Evolutionary conservation across 2,113 vertebrate genomes (phyloP), one percentile per base, ranked within the genome.

Genomic region (Arothron firmamentum): DNA sequence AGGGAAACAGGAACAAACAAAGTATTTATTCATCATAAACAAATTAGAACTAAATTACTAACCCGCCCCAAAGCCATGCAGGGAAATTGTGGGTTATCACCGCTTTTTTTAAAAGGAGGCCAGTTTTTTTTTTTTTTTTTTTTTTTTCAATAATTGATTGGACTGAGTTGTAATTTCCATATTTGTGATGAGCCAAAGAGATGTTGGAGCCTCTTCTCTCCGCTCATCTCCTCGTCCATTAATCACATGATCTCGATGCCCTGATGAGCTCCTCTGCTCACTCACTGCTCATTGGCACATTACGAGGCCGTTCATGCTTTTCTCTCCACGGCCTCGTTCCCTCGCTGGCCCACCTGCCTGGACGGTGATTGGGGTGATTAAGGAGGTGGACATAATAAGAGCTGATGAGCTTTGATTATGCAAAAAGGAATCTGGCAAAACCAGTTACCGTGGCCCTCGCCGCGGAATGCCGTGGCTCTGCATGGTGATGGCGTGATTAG

Each of bases 381-480:
- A 81, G 82, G 60, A 72, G 62, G 62, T 66, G 57, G 75, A 77
- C 80, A 80, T 80, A 70, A 87, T 77, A 71, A 63, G 77, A 70
- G 65, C 69, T 84, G 78, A 87, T 88, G 83, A 83, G 74, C 56
- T 76, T 63, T 82, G 82, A 88, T 88, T 82, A 88, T 79, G 62
- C 72, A 58, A 56, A 79, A 78, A 9, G 34, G 61, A 77, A 77
- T 78, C 70, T 78, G 72, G 58, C 52, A 55, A 74, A 83, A 78
- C 59, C 61, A 46, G 68, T 52, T 70, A 67, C 48, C 7, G 4
- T 34, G 59, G 59, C 61, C 34, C 43, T 48, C 17, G 15, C 65
- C 59, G 69, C 62, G 45, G 78, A 61, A 57, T 31, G 74, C 71
- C 62, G 72, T 84, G 84, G 48, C 56, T 65, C 52, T 61, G 82